Percentiles rank a stretch among this genome's conserved stretches.
Evolutionary conservation across 2,113 vertebrate species (phyloP).

Genomic region (Ibidorhyncha struthersii): DNA sequence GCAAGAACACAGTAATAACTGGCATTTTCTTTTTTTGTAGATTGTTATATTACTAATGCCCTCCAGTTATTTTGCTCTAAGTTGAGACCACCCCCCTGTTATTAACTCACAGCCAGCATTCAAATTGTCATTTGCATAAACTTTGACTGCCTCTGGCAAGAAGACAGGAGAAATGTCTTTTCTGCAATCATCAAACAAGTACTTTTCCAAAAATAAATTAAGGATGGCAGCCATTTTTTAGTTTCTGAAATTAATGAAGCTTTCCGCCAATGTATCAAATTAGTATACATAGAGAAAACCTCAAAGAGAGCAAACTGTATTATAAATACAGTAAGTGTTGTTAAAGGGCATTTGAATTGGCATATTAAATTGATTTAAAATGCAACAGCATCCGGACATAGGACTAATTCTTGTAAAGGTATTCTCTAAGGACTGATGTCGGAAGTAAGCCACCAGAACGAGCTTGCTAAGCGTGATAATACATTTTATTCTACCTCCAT

Average conservation of each 20-base stretch:
- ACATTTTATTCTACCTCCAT: not conserved
- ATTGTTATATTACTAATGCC: not conserved
- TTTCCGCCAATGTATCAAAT: not conserved
- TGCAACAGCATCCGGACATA: not conserved
- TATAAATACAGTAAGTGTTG: constrained; percentile 5
- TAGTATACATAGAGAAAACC: not conserved
- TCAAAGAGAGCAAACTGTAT: not conserved
- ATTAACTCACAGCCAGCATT: constrained; percentile 22
- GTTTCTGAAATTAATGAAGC: constrained; percentile 10
- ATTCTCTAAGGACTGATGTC: not conserved
- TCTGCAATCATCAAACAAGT: constrained; percentile 31
- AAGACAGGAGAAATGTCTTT: constrained; percentile 2
- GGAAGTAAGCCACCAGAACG: not conserved
- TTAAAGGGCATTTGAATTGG: constrained; percentile 21
- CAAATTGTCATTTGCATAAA: constrained; percentile 41
- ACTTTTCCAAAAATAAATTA: constrained; percentile 27
- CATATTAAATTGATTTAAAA: not conserved
- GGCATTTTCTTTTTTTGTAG: constrained; percentile 7
- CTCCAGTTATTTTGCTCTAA: constrained; percentile 13
- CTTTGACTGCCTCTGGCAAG: constrained; percentile 23
- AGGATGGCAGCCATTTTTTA: not conserved
- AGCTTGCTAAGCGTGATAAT: not conserved
- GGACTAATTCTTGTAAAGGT: not conserved
- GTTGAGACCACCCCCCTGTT: not conserved
- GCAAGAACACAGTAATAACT: constrained; percentile 11